These are phyloP conservation scores for Hyles euphorbiae DNA, from an alignment of 1,140 invertebrate genomes.

Conservation along the genomic window DNA sequence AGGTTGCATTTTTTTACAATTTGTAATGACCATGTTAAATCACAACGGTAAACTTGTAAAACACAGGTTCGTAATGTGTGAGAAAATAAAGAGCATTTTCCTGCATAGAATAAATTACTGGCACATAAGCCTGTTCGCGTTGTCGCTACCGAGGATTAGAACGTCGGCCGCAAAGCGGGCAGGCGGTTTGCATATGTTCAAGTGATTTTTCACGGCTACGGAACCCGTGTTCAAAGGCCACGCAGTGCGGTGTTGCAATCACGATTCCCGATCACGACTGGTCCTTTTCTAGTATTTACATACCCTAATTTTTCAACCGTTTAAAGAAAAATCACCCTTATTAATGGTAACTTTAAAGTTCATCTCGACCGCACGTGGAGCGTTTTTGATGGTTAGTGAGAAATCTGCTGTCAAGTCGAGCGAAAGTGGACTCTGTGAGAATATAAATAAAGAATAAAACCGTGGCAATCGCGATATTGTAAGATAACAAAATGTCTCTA, in stretches of 20 bases:
- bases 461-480: constrained; percentile 31
- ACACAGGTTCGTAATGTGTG: too few species aligned
- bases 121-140: constrained; percentile 12
- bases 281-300: constrained; percentile 59
- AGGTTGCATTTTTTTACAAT: too few species aligned
- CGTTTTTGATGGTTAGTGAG: constrained; percentile 22
- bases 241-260: constrained; percentile 69
- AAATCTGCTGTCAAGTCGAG: constrained; percentile 14
- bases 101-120: too few species aligned
- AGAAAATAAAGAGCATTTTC: too few species aligned
- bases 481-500: constrained; percentile 64
- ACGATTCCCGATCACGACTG: constrained; percentile 71
- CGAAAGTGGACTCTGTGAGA: constrained; percentile 34
- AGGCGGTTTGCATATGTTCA: constrained; percentile 65
- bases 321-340: constrained; percentile 38
- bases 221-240: constrained; percentile 70
- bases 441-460: constrained; percentile 20
- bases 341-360: constrained; percentile 24
- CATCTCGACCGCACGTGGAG: constrained; percentile 27
- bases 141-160: constrained; percentile 52
- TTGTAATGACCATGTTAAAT: too few species aligned
- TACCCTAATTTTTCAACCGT: constrained; percentile 25
- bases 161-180: constrained; percentile 41
- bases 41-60: too few species aligned
- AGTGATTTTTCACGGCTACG: constrained; percentile 72